Evolutionary conservation across 2,888 invertebrate genomes (phyloP).

Genomic region (Ectemnius lituratus): DNA sequence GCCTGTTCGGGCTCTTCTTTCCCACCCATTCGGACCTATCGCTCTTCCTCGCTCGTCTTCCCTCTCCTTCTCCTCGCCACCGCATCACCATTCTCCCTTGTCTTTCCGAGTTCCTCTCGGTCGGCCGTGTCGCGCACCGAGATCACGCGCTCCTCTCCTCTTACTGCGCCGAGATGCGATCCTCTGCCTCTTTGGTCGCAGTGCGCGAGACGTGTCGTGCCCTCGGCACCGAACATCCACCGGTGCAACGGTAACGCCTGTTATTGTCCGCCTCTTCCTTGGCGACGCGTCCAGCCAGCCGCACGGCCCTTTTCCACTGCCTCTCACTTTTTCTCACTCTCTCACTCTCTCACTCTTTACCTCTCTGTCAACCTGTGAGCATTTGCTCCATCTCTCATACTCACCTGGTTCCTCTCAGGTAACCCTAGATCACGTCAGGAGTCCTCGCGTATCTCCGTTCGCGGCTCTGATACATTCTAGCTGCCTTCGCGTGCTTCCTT

Average conservation of each 20-base stretch:
- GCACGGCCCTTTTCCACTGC: constrained; percentile 23
- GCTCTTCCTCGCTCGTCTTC: constrained; percentile 32
- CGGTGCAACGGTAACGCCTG: constrained; percentile 60
- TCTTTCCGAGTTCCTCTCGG: constrained; percentile 13
- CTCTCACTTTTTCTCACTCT: constrained; percentile 12
- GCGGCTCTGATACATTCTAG: background rate
- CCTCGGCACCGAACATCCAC: constrained; percentile 53
- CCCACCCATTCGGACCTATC: constrained; percentile 57
- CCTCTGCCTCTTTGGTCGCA: constrained; percentile 9
- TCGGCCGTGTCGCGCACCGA: constrained; percentile 20
- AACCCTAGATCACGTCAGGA: constrained; percentile 52
- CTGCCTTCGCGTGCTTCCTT: constrained; percentile 21
- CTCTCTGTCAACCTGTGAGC: background rate
- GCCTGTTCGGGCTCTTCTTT: constrained; percentile 66
- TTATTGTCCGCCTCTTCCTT: constrained; percentile 60
- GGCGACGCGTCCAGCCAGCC: constrained; percentile 32
- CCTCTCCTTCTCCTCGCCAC: constrained; percentile 27
- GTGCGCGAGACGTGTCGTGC: constrained; percentile 45
- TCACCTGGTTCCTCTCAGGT: background rate
- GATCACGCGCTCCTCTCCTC: constrained; percentile 8
- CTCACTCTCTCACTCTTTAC: background rate
- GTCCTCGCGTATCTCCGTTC: constrained; percentile 31
- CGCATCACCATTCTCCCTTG: constrained; percentile 13
- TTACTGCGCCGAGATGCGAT: background rate
- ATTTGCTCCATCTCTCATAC: constrained; percentile 24